A percentile compares a stretch with the other conserved stretches of the same genome.
Evolutionary conservation across 2,113 vertebrate species (phyloP).

Genomic region (Colossoma macropomum): DNA sequence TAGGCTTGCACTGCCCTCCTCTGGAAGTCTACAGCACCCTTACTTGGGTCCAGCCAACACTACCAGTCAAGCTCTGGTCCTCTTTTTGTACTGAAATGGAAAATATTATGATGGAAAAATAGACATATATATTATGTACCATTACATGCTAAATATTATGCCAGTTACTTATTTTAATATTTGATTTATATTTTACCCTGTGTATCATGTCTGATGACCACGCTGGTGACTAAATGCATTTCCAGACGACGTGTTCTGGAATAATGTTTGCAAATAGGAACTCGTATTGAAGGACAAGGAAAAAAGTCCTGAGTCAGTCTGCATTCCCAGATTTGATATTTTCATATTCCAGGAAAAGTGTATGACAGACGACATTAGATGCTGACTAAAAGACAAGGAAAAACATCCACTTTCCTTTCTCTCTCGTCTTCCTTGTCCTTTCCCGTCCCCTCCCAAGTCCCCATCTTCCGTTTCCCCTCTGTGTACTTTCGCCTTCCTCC

Average conservation of each 20-base stretch:
- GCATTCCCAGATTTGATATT: conserved; percentile 9
- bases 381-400: background rate
- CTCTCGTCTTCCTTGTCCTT: background rate
- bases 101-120: conserved; percentile 64
- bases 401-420: background rate
- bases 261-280: conserved; percentile 14
- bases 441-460: background rate
- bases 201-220: conserved; percentile 42
- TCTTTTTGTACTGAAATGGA: conserved; percentile 67
- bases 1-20: background rate
- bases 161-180: conserved; percentile 33
- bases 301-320: background rate
- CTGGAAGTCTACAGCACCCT: background rate
- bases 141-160: conserved; percentile 63
- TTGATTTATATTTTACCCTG: conserved; percentile 34
- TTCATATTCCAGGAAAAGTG: background rate
- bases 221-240: conserved; percentile 38
- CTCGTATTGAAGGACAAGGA: background rate
- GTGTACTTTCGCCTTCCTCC: background rate
- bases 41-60: conserved; percentile 21
- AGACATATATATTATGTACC: conserved; percentile 55
- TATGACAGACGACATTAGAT: background rate
- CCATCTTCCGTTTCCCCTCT: background rate
- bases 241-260: conserved; percentile 14
- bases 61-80: conserved; percentile 59